Percentiles rank a stretch among this genome's conserved stretches.
These are phyloP conservation scores for Mallotus villosus DNA, from an alignment of 2,797 vertebrate genomes.

Conservation along the genomic window DNA sequence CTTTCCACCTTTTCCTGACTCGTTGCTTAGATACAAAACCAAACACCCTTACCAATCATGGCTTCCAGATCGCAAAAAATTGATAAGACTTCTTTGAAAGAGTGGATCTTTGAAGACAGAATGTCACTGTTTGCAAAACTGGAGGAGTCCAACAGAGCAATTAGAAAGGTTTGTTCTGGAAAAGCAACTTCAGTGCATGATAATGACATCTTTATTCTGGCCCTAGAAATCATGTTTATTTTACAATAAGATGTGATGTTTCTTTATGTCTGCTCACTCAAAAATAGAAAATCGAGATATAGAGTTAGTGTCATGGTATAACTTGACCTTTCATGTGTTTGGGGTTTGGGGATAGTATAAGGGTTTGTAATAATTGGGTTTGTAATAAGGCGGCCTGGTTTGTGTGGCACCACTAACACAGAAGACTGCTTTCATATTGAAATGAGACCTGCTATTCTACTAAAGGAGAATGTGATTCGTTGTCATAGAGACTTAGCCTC, in stretches of 20 bases:
- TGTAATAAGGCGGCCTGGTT: neutral
- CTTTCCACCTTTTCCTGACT: neutral
- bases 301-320: neutral
- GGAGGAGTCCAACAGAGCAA: conserved; percentile 37
- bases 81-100: conserved; percentile 3
- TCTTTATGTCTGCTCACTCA: neutral
- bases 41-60: conserved; percentile 21
- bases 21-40: conserved; percentile 52
- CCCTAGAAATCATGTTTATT: neutral
- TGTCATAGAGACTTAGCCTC: conserved; percentile 31
- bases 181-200: neutral
- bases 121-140: conserved; percentile 44
- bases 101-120: conserved; percentile 27
- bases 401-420: conserved; percentile 2
- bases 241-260: neutral
- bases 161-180: conserved; percentile 63
- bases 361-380: neutral
- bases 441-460: conserved; percentile 14
- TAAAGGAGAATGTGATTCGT: conserved; percentile 28
- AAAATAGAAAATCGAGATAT: neutral
- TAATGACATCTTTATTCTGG: neutral
- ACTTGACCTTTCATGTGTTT: neutral
- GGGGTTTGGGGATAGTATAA: too few species aligned
- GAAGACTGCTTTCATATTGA: conserved; percentile 27
- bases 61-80: conserved; percentile 17